Evolutionary conservation across 2,888 invertebrate genomes (phyloP).

Genomic region (Chelonus formosanus): DNA sequence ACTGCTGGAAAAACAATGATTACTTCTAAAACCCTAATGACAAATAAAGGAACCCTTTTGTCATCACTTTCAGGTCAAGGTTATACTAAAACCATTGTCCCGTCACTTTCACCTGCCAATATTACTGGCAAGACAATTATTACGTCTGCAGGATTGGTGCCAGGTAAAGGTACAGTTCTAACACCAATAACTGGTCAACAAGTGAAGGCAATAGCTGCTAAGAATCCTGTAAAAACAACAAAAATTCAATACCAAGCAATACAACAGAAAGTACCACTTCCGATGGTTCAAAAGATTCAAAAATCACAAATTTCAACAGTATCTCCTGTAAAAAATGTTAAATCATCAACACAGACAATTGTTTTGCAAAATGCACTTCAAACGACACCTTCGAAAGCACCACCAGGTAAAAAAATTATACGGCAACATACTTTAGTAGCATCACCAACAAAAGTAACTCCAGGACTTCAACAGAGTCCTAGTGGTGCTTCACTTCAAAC

Average conservation of each 20-base stretch:
- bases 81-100: conserved; percentile 50
- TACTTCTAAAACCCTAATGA: conserved; percentile 52
- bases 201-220: conserved; percentile 61
- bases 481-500: no score
- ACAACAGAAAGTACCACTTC: conserved; percentile 52
- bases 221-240: conserved; percentile 47
- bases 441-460: conserved; percentile 40
- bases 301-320: conserved; percentile 53
- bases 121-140: conserved; percentile 51
- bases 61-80: conserved; percentile 63
- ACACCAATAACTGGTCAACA: conserved; percentile 63
- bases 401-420: conserved; percentile 48
- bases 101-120: conserved; percentile 49
- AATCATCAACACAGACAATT: conserved; percentile 56
- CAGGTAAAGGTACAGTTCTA: conserved; percentile 55
- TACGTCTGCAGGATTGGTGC: conserved; percentile 48
- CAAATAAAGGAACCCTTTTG: conserved; percentile 53
- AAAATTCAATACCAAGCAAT: conserved; percentile 56
- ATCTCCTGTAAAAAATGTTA: conserved; percentile 56
- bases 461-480: conserved; percentile 30
- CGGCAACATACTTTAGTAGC: conserved; percentile 43
- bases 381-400: conserved; percentile 39
- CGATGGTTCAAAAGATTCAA: conserved; percentile 61
- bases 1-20: conserved; percentile 52
- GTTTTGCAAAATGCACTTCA: conserved; percentile 46